Base-by-base conservation (phyloP, 2,113 vertebrate species). In the Zosterops hypoxanthus region DNA sequence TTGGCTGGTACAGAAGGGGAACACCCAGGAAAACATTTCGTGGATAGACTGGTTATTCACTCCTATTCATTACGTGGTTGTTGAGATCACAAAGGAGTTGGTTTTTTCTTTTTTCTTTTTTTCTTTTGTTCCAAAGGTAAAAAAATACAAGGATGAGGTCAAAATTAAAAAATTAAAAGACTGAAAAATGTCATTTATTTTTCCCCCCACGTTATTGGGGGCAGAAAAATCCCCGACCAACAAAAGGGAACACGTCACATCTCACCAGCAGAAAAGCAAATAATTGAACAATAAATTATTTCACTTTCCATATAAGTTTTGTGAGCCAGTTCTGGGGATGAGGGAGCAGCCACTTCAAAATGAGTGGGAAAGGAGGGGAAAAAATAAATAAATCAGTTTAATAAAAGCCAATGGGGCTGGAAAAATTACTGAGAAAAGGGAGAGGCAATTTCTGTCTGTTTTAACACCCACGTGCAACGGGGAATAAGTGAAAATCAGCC, bases 21-120 rank as follows among this genome's bases (percentile, higher is more conserved):
- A 97, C 96, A 96, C 96, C 95, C 95, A 97, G 96, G 97, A 97
- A 97, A 97, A 91, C 92, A 82, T 84, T 72, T 60, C n/a, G 55
- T 36, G 31, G 70, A 89, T 69, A 71, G 85, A 70, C 57, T 57
- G 94, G 90, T 78, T 91, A 86, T 95, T 95, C 87, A 72, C 20
- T 81, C 1, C 0, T 14, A 61, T 61, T 57, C 68, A 25, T 88
- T 66, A 63, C 34, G 33, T 52, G 49, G 44, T 33, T 63, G 42
- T 19, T 92, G 79, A 88, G 81, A 85, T 94, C 84, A 71, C 76
- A 83, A 92, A 85, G 44, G 47, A 64, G 4, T 20, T 52, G n/a
- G n/a, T 72, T 22, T 8, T 46, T 52, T 79, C 11, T 36, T 63
- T 44, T 65, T 24, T n/a, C n/a, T n/a, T 61, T 44, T 91, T 14